Evolutionary conservation across 2,113 vertebrate genomes (phyloP).

Genomic region (Sceloporus undulatus): DNA sequence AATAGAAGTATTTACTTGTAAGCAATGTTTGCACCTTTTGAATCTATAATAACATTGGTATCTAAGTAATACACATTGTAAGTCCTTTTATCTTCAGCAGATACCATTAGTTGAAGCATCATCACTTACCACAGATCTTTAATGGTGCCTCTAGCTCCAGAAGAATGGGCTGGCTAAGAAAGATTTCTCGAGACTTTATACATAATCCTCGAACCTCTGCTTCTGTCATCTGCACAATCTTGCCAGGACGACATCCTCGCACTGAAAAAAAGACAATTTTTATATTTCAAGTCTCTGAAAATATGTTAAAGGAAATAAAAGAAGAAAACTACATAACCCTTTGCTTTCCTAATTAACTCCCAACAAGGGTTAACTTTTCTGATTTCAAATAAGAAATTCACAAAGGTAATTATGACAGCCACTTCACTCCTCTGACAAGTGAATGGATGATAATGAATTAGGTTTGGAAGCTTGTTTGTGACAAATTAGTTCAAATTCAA

Average conservation of each 20-base stretch:
- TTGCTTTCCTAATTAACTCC: background rate
- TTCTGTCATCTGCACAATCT: conserved; percentile 96
- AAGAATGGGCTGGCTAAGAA: conserved; percentile 96
- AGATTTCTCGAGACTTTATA: conserved; percentile 96
- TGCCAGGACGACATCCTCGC: conserved; percentile 95
- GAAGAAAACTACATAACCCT: background rate
- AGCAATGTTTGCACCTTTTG: background rate
- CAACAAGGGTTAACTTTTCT: background rate
- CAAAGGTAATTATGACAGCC: background rate
- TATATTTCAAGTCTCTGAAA: conserved; percentile 16
- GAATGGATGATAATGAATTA: background rate
- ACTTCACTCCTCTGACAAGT: background rate
- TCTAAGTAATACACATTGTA: background rate
- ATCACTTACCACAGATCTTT: conserved; percentile 91
- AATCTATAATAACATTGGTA: background rate
- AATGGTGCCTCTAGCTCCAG: conserved; percentile 93
- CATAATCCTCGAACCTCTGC: conserved; percentile 94
- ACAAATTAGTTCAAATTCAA: background rate
- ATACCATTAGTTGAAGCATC: background rate
- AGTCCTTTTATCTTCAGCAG: background rate
- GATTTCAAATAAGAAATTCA: background rate
- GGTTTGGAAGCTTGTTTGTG: background rate
- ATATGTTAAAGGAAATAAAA: background rate
- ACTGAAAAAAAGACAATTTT: conserved; percentile 75
- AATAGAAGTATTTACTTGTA: too few species aligned